Evolutionary conservation across 2,888 invertebrate genomes (phyloP).

Genomic region (Platycnemis pennipes): DNA sequence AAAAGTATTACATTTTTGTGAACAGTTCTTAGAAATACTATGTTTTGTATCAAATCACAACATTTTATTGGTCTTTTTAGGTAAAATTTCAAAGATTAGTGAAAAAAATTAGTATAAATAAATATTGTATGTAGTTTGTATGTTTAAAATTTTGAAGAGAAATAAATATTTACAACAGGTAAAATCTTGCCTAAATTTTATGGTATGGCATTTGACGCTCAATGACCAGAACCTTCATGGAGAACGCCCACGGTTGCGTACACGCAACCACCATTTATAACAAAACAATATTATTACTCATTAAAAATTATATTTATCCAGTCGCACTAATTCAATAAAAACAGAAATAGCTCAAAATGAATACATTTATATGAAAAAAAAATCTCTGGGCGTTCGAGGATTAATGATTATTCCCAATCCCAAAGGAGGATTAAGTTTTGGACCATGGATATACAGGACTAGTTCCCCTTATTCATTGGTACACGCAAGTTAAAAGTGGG

Average conservation of each 20-base stretch:
- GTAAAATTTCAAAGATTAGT: neutral
- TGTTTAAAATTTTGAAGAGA: neutral
- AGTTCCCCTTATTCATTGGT: too few relatives aligned
- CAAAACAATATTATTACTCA: neutral
- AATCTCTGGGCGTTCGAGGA: too few relatives aligned
- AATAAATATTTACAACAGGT: neutral
- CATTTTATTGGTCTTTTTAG: neutral
- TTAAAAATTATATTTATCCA: neutral
- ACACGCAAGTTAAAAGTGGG: too few relatives aligned
- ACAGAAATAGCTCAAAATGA: neutral
- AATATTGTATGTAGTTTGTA: neutral
- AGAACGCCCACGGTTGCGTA: too few relatives aligned
- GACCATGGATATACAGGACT: too few relatives aligned
- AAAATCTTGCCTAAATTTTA: neutral
- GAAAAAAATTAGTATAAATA: neutral
- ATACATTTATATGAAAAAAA: too few relatives aligned
- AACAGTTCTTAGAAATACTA: neutral
- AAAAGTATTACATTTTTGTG: neutral
- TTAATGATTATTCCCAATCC: too few relatives aligned
- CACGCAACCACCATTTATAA: neutral
- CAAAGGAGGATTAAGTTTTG: too few relatives aligned
- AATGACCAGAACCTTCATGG: too few relatives aligned
- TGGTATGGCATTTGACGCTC: neutral
- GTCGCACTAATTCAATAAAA: neutral
- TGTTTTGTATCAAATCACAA: neutral